Conservation (phyloP, 2,113 vertebrate species). For the Phalacrocorax carbo region DNA sequence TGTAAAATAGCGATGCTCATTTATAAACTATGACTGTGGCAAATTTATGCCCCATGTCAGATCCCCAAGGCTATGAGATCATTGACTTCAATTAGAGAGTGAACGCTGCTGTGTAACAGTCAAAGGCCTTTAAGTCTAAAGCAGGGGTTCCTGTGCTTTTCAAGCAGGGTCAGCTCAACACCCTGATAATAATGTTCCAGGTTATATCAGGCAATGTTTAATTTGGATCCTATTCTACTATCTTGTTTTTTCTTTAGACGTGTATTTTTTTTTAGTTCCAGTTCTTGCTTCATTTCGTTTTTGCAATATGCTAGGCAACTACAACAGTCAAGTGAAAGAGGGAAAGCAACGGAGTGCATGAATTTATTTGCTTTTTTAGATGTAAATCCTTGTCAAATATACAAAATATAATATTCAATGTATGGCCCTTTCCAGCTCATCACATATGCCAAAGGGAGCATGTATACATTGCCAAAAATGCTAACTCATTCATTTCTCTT, state of each 20-base stretch:
- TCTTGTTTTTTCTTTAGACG: not conserved
- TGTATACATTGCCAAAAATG: not conserved
- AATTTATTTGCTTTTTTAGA: not conserved
- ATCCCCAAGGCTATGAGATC: not conserved
- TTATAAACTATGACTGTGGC: not conserved
- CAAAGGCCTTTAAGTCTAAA: not conserved
- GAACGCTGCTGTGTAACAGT: not conserved
- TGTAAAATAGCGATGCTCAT: not conserved
- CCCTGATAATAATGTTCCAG: not conserved
- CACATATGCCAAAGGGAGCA: not conserved
- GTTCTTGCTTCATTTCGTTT: not conserved
- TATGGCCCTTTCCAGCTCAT: not conserved
- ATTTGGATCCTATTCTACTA: not conserved
- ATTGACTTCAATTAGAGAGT: not conserved
- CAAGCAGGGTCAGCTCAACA: not conserved
- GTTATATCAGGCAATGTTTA: not conserved
- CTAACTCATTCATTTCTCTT: not conserved
- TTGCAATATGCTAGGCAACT: not conserved
- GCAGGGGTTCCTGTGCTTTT: not conserved
- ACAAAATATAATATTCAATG: not conserved
- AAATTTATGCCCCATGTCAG: not conserved
- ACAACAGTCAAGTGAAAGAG: not conserved
- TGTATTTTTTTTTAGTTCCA: not conserved
- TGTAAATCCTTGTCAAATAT: not conserved
- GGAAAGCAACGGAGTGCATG: not conserved